Base-by-base conservation (phyloP, 2,797 vertebrate species). In the Eulemur coronatus region DNA sequence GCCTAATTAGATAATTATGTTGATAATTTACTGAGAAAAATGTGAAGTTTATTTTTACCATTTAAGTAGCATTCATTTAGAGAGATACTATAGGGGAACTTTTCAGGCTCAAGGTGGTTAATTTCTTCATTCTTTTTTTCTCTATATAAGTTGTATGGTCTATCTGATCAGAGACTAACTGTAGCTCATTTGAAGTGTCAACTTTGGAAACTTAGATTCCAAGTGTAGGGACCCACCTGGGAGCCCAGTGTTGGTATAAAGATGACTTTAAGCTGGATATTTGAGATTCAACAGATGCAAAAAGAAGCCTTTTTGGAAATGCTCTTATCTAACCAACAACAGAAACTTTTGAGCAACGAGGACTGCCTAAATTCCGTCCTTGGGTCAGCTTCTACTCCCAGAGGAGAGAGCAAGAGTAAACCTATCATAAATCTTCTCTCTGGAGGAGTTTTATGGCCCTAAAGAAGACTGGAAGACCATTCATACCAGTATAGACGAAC, bases 191-290 rank as follows among this genome's bases (percentile, higher is more conserved):
- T 30, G 30, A 95, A 96, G 41, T 76, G 17, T 91, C 55, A 91
- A 18, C 57, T 93, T 78, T 30, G 30, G 70, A 94, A 93, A 91
- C 22, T 43, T 75, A 67, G 65, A 75, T 91, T 85, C 65, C 55
- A 46, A 59, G 41, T 88, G 35, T 91, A 43, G 76, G 67, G 57
- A 79, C 33, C 46, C 76, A 41, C 65, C 91, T 80, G 70, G 73
- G 84, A 85, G 48, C 57, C 43, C 57, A 67, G 41, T 15, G 20
- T 70, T 69, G 55, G 15, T 30, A 81, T 67, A 28, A 79, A 50
- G 67, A 79, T 79, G 81, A 89, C 89, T 89, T 95, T 78, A 69
- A 95, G 30, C 59, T 85, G 72, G 81, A 81, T 52, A 82, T 92
- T 61, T 85, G 43, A 95, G 59, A 91, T 46, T 92, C 67, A 65